Evolutionary conservation across 2,888 invertebrate genomes (phyloP).

Genomic region (Papilio demoleus): DNA sequence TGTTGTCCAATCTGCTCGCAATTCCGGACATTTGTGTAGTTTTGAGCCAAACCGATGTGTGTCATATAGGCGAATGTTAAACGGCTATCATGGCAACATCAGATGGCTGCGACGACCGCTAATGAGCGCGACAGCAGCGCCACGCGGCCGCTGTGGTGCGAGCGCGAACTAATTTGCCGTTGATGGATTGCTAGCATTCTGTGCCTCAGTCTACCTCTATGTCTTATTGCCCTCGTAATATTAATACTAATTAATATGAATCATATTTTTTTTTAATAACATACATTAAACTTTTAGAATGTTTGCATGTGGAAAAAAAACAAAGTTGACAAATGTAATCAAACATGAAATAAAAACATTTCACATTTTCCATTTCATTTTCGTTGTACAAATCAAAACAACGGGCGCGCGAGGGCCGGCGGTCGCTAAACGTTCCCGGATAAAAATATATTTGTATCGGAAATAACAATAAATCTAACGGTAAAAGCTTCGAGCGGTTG

Average conservation of each 20-base stretch:
- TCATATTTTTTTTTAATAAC: background rate
- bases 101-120: slow-evolving; percentile 66
- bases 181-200: slow-evolving; percentile 71
- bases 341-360: background rate
- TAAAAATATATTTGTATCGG: slow-evolving; percentile 44
- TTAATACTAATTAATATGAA: slow-evolving; percentile 24
- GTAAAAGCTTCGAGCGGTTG: slow-evolving; percentile 48
- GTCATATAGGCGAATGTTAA: slow-evolving; percentile 53
- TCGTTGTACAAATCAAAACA: slow-evolving; percentile 25
- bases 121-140: slow-evolving; percentile 79
- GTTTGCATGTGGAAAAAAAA: background rate
- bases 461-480: slow-evolving; percentile 43
- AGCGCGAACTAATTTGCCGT: slow-evolving; percentile 74
- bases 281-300: too few species aligned
- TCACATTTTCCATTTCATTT: slow-evolving; percentile 17
- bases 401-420: slow-evolving; percentile 21
- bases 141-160: slow-evolving; percentile 68
- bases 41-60: slow-evolving; percentile 48
- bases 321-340: slow-evolving; percentile 1
- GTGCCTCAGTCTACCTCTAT: slow-evolving; percentile 21
- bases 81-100: slow-evolving; percentile 57
- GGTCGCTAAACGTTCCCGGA: slow-evolving; percentile 36
- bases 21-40: slow-evolving; percentile 40
- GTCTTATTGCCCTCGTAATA: slow-evolving; percentile 28
- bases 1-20: slow-evolving; percentile 14